Conservation (phyloP, 2,888 invertebrate genomes). For the Lasioglossum morio region DNA sequence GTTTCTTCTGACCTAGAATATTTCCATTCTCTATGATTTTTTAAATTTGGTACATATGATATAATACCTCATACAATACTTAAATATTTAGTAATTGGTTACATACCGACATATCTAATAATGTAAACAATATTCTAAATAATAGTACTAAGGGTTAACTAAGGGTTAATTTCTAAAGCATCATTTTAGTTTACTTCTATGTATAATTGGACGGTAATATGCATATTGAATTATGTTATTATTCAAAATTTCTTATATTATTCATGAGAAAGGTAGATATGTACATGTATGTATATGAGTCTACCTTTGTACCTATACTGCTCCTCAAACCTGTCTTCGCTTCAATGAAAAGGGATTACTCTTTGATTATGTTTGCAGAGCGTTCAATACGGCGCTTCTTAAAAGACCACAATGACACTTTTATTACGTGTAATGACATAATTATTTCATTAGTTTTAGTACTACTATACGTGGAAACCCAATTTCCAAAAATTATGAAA, state of each 20-base stretch:
- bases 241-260: not conserved
- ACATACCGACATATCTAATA: too few species aligned
- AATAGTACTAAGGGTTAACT: too few species aligned
- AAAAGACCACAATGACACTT: not conserved
- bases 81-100: too few species aligned
- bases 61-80: too few species aligned
- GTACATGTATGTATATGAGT: not conserved
- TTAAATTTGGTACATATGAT: too few species aligned
- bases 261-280: not conserved
- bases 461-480: not conserved
- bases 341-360: constrained; percentile 16
- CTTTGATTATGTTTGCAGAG: constrained; percentile 6
- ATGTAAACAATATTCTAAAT: too few species aligned
- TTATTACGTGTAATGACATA: not conserved
- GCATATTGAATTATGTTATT: not conserved
- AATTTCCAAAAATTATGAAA: not conserved
- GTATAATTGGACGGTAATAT: not conserved
- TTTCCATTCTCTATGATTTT: too few species aligned
- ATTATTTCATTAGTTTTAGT: constrained; percentile 3
- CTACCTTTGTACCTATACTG: not conserved
- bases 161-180: not conserved
- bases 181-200: not conserved
- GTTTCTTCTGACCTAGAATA: too few species aligned
- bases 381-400: not conserved
- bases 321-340: not conserved